Evolutionary conservation across 2,113 vertebrate genomes (phyloP).

Genomic region (Bagarius yarrelli): DNA sequence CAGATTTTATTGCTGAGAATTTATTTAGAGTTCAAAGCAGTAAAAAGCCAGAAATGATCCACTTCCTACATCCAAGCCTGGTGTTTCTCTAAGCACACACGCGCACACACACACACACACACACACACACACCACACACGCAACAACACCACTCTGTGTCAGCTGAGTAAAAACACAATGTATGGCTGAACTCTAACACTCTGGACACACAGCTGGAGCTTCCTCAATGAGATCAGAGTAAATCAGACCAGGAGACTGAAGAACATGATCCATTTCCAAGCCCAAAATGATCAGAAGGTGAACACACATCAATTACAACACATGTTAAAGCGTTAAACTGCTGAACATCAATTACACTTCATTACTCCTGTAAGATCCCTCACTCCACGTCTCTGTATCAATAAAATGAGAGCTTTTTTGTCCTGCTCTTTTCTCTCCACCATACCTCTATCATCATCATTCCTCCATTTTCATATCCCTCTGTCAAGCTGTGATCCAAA

Average conservation of each 20-base stretch:
- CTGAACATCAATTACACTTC: neutral
- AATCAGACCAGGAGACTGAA: neutral
- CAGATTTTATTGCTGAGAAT: too few species aligned
- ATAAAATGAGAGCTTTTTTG: too few species aligned
- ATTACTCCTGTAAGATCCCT: neutral
- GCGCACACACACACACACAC: constrained; percentile 5
- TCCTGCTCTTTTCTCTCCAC: too few species aligned
- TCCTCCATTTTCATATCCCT: too few species aligned
- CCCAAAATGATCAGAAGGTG: neutral
- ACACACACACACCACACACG: neutral
- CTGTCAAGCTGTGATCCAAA: too few species aligned
- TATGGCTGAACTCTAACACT: too few species aligned
- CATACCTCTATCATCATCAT: too few species aligned
- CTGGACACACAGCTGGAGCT: too few species aligned
- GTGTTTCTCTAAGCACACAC: neutral
- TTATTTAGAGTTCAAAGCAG: neutral
- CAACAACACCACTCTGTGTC: neutral
- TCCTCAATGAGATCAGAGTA: too few species aligned
- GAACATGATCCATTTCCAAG: neutral
- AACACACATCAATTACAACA: too few species aligned
- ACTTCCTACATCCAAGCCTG: neutral
- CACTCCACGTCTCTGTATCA: neutral
- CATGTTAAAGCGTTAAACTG: too few species aligned
- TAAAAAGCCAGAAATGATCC: neutral
- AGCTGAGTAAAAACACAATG: too few species aligned